Evolutionary conservation across 2,888 invertebrate species (phyloP), one percentile per base, ranked within the genome.

Genomic region (Arenicola marina): DNA sequence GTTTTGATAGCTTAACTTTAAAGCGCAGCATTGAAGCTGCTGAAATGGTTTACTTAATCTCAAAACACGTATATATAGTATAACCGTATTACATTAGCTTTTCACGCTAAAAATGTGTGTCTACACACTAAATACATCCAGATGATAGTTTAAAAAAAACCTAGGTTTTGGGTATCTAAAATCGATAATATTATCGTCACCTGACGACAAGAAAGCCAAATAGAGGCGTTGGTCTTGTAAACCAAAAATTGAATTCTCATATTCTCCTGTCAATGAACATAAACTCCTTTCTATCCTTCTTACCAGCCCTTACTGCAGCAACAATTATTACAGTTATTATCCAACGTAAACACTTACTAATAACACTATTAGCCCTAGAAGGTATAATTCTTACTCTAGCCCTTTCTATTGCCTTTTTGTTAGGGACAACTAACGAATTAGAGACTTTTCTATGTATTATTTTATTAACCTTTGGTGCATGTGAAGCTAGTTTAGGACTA

Each of bases 401-500:
- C 29, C 24, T 69, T 28, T 58, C 66, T 33, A n/a, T 67, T 24
- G 21, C 58, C 4, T 29, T 58, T 24, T 53, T 45, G 15, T 46
- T 34, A 28, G 51, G 29, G 32, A 48, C 43, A 4, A 11, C 33
- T 18, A 48, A 26, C 15, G 32, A 38, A 55, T 29, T 38, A n/a
- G 33, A 61, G 21, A 21, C 53, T 53, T 51, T 56, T 45, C 51
- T 72, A 4, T 60, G 56, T 24, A 61, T 72, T 59, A 60, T 73
- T 48, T 62, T 73, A 21, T 61, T 77, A 57, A 69, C 68, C 11
- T 56, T 76, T 32, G 63, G 67, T 7, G 89, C 89, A 56, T 89
- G 89, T 87, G 89, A 89, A 31, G 87, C 88, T 0, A 87, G 86
- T 71, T 86, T 89, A 83, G 88, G 88, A 0, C 74, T 89, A 75